Percentiles rank a stretch among this genome's conserved stretches.
phyloP scores from a whole-genome alignment of 2,888 invertebrate species.

The Stenodema calcarata region DNA sequence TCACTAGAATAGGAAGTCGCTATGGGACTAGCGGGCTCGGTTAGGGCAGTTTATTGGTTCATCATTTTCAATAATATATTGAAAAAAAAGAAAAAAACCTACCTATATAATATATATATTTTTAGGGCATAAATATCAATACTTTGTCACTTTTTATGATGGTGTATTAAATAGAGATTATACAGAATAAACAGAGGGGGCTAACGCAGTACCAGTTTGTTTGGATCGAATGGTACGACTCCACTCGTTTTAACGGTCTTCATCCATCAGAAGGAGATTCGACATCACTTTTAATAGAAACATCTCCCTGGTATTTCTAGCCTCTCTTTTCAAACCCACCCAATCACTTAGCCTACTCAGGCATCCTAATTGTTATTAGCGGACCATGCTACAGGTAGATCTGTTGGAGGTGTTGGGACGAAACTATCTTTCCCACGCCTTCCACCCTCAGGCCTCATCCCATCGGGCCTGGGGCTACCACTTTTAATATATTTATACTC shows the following conservation, averaged over 20 bases:
- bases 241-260: neutral
- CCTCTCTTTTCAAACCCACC: neutral
- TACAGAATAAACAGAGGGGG: too few relatives aligned
- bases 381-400: neutral
- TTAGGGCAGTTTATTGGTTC: too few relatives aligned
- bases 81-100: too few relatives aligned
- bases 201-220: too few relatives aligned
- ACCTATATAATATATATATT: too few relatives aligned
- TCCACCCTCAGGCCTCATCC: neutral
- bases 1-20: too few relatives aligned
- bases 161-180: too few relatives aligned
- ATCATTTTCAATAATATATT: too few relatives aligned
- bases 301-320: neutral
- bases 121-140: too few relatives aligned
- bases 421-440: neutral
- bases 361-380: neutral
- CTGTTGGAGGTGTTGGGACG: neutral
- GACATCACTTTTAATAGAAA: neutral
- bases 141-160: too few relatives aligned
- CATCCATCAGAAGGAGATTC: neutral
- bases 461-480: neutral
- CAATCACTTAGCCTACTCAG: neutral
- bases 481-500: neutral
- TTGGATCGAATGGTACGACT: too few relatives aligned
- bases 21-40: too few relatives aligned